phyloP scores from a whole-genome alignment of 2,113 vertebrate species.

The Campylomormyrus tamandua region DNA sequence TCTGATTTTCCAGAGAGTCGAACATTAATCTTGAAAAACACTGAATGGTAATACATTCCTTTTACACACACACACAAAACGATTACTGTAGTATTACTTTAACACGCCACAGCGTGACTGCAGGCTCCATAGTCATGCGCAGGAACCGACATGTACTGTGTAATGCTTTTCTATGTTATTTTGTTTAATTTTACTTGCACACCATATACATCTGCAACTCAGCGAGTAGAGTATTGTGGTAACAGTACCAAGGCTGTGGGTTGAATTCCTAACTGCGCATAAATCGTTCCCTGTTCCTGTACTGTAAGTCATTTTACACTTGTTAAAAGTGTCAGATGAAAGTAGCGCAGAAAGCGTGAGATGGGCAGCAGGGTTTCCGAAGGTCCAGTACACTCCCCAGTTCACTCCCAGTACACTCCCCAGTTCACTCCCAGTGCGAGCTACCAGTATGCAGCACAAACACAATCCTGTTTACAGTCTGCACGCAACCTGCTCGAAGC shows the following conservation, averaged over 20 bases:
- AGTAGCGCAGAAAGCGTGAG: not conserved
- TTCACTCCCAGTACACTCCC: not conserved
- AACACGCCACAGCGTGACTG: no score
- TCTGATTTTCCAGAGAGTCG: not conserved
- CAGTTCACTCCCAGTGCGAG: not conserved
- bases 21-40: not conserved
- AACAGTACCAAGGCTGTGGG: not conserved
- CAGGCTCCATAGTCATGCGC: no score
- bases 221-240: not conserved
- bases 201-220: not conserved
- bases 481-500: not conserved
- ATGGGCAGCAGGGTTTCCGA: not conserved
- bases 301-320: not conserved
- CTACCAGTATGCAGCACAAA: not conserved
- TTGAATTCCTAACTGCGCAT: not conserved
- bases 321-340: not conserved
- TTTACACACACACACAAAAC: no score
- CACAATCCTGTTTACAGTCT: not conserved
- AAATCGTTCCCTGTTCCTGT: not conserved
- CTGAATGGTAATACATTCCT: not conserved
- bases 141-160: no score
- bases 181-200: no score
- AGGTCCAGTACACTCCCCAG: not conserved
- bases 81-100: no score
- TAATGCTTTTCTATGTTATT: not conserved